Base-by-base conservation (phyloP, 2,113 vertebrate species). In the Clarias magur region DNA sequence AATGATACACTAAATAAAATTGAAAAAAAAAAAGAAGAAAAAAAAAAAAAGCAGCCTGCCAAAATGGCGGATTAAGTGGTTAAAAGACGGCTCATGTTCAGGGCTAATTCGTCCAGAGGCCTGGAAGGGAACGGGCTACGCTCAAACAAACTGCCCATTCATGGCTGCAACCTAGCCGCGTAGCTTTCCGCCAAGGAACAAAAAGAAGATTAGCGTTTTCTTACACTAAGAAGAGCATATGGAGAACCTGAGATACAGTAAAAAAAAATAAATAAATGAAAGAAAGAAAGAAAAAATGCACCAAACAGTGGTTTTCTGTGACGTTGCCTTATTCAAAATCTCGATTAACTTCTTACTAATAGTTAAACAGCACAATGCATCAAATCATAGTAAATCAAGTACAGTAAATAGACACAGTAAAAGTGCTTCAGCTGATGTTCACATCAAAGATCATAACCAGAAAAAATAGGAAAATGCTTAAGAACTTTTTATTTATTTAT, bases 61-160 rank as follows among this genome's bases (percentile, higher is more conserved):
- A 93, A 91, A 94, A 95, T 90, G 88, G 15, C 90, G 86, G 91
- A 92, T 93, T 89, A 92, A 93, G 91, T 89, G 75, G 91, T 91
- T 94, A 92, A 92, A 85, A 86, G 75, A 83, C 53, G 89, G 92
- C 95, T 96, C 92, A 92, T 89, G 91, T 94, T 93, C 91, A 48
- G 90, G 93, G 88, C 93, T 92, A 89, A 93, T 93, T 92, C 93
- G 92, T 88, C 94, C 91, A 94, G 94, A 95, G 94, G 90, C 94
- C 85, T 94, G 93, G 92, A 95, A 94, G 90, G 89, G 92, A 95
- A 93, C 91, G 92, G 95, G 94, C 91, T 94, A 92, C 93, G 92
- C 86, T 62, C 85, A 94, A 94, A 98, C 96, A 98, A 96, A 93
- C 93, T 87, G 88, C 93, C 96, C 94, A 97, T 98, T 98, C 96